Evolutionary conservation across 2,113 vertebrate species (phyloP).

Genomic region (Hassar affinis): DNA sequence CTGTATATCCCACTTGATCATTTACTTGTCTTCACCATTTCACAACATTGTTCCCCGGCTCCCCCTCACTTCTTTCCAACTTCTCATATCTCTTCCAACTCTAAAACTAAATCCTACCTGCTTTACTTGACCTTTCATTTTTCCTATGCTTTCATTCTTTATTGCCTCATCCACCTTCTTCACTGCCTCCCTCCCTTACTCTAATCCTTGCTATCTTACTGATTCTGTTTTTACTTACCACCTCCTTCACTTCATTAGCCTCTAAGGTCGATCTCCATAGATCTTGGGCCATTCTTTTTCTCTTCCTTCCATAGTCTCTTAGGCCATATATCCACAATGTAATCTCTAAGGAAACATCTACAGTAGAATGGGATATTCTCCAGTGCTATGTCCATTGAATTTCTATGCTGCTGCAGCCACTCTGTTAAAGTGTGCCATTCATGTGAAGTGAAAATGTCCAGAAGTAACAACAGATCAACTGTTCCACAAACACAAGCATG

Average conservation of each 20-base stretch:
- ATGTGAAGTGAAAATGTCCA: not conserved
- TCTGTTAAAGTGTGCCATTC: not conserved
- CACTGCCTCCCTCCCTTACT: too few relatives aligned
- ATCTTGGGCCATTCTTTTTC: not conserved
- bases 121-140: too few relatives aligned
- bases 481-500: not conserved
- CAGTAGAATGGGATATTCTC: not conserved
- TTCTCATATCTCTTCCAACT: not conserved
- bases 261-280: not conserved
- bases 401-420: not conserved
- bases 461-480: not conserved
- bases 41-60: too few relatives aligned
- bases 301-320: not conserved
- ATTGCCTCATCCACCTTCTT: too few relatives aligned
- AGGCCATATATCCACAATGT: too few relatives aligned
- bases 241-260: not conserved
- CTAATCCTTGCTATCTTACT: too few relatives aligned
- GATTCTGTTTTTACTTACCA: not conserved
- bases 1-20: too few relatives aligned
- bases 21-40: too few relatives aligned
- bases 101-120: too few relatives aligned
- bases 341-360: not conserved
- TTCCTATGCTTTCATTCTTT: too few relatives aligned
- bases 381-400: too few relatives aligned
- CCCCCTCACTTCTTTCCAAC: too few relatives aligned